These are phyloP conservation scores for Acanthacorydalis orientalis DNA, from an alignment of 2,888 invertebrate genomes.

Conservation along the genomic window DNA sequence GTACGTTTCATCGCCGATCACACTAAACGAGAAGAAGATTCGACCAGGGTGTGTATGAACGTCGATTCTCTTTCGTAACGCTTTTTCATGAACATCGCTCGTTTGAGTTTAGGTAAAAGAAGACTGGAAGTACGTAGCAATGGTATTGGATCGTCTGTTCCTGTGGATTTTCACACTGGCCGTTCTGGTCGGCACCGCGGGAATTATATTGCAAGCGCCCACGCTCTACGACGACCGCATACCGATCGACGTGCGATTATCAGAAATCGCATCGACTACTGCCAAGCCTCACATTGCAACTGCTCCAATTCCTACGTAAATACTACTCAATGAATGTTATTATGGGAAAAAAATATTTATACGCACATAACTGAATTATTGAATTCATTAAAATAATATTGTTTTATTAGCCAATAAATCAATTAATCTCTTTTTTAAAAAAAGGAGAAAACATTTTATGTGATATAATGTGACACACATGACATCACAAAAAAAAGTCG, in stretches of 20 bases:
- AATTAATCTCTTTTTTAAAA: too few species aligned
- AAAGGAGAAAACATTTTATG: too few species aligned
- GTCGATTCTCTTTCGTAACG: background rate
- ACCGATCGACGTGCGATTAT: conserved; percentile 74
- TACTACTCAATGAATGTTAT: too few species aligned
- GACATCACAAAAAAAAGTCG: too few species aligned
- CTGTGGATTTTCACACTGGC: conserved; percentile 95
- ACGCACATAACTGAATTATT: too few species aligned
- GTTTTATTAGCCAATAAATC: too few species aligned
- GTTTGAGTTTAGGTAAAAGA: conserved; percentile 61
- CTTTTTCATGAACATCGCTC: background rate
- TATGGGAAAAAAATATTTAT: too few species aligned
- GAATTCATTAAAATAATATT: too few species aligned
- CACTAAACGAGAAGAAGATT: conserved; percentile 80
- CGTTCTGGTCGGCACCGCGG: conserved; percentile 83
- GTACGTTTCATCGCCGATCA: conserved; percentile 87
- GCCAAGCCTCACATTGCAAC: conserved; percentile 58
- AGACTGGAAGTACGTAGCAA: conserved; percentile 98
- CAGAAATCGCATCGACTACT: conserved; percentile 78
- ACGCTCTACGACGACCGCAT: conserved; percentile 83
- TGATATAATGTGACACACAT: too few species aligned
- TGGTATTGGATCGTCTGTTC: conserved; percentile 93
- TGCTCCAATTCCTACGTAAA: conserved; percentile 9
- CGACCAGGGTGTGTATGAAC: conserved; percentile 47
- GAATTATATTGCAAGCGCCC: conserved; percentile 88